These are phyloP conservation scores for Morpho deidamia DNA, from an alignment of 2,888 invertebrate genomes.

Conservation along the genomic window DNA sequence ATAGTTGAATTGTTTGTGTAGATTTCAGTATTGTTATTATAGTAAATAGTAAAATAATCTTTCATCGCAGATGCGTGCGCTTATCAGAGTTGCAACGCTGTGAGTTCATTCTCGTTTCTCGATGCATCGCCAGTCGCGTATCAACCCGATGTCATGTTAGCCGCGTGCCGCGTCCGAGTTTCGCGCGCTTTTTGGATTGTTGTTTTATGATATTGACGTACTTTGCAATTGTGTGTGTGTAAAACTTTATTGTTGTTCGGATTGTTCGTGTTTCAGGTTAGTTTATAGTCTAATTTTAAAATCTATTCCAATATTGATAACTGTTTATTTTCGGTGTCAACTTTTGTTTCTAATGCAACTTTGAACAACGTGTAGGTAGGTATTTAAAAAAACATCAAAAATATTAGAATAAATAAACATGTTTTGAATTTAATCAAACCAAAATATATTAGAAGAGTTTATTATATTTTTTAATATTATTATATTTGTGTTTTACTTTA, in stretches of 20 bases:
- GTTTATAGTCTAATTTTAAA: not conserved
- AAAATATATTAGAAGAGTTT: no score
- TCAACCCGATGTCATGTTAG: slow-evolving; percentile 1
- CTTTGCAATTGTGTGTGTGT: slow-evolving; percentile 3
- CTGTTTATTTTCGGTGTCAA: not conserved
- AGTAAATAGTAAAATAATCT: not conserved
- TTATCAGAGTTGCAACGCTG: slow-evolving; percentile 1
- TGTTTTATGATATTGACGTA: slow-evolving; percentile 5
- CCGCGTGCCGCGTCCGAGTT: not conserved
- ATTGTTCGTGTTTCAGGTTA: slow-evolving; percentile 1
- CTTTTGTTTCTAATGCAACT: not conserved
- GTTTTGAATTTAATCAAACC: no score
- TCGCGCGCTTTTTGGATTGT: slow-evolving; percentile 7
- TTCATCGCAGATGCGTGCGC: slow-evolving; percentile 3
- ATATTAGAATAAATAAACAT: no score
- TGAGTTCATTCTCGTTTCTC: not conserved
- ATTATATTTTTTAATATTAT: no score
- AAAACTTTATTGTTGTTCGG: slow-evolving; percentile 4
- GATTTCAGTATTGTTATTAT: no score
- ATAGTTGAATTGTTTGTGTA: no score
- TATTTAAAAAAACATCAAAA: no score
- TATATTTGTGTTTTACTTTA: no score
- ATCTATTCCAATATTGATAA: not conserved
- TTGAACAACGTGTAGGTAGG: not conserved
- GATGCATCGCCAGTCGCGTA: slow-evolving; percentile 8